Evolutionary conservation across 2,888 invertebrate genomes (phyloP).

Genomic region (Agrochola lychnidis): DNA sequence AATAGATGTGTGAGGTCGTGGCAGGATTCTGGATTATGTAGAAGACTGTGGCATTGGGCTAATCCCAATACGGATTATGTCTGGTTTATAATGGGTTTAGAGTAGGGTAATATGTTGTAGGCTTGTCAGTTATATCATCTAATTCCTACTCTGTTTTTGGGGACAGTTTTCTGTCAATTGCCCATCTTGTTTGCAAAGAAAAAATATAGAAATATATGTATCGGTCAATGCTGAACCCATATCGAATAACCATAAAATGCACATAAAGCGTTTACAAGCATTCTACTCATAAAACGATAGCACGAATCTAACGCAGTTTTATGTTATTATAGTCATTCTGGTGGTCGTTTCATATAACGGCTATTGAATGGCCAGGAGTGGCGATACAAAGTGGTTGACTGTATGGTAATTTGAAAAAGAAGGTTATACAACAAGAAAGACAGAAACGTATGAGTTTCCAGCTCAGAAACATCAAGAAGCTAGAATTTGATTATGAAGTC

Average conservation of each 20-base stretch:
- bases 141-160: neutral
- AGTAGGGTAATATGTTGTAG: neutral
- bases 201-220: neutral
- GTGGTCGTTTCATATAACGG: slow-evolving; percentile 32
- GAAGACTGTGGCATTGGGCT: slow-evolving; percentile 12
- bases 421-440: neutral
- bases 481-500: neutral
- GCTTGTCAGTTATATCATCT: neutral
- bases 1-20: slow-evolving; percentile 25
- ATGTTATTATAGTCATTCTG: slow-evolving; percentile 31
- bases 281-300: slow-evolving; percentile 37
- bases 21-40: slow-evolving; percentile 26
- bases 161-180: neutral
- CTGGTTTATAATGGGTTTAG: neutral
- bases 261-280: slow-evolving; percentile 27
- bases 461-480: neutral
- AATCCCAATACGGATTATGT: slow-evolving; percentile 13
- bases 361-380: slow-evolving; percentile 29
- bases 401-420: slow-evolving; percentile 7
- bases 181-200: neutral
- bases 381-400: slow-evolving; percentile 1
- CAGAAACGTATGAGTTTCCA: neutral
- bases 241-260: slow-evolving; percentile 29
- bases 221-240: slow-evolving; percentile 28
- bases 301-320: slow-evolving; percentile 28